Evolutionary conservation across 2,113 vertebrate species (phyloP), one percentile per base, ranked within the genome.

Genomic region (Neolamprologus devosi): DNA sequence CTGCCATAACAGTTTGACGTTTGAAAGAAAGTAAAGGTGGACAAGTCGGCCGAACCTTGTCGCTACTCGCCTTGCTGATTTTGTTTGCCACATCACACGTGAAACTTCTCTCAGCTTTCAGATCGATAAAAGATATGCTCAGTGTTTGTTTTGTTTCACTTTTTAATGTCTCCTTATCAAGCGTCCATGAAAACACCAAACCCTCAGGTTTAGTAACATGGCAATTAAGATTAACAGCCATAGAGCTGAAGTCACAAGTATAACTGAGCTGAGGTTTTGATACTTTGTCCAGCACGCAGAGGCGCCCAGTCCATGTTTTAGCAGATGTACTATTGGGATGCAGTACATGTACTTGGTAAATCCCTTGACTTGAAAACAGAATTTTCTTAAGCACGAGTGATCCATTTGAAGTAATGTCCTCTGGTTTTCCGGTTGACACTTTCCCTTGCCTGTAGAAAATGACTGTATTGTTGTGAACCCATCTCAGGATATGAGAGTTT

Each of bases 201-300:
- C 35, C 84, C 30, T 91, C 83, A 42, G 82, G 57, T n/a, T 87
- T 83, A 35, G 33, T 55, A 6, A 84, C 87, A 1, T 58, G 2
- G 75, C 95, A 96, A 1, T 60, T 88, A 3, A 96, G 83, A 16
- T 60, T 86, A 16, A 93, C 87, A 60, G 60, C 57, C 4, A 21
- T 57, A 2, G 78, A 70, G 55, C 82, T 86, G 23, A 51, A 21
- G 54, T 94, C 92, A 30, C 94, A 96, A 4, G 6, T 10, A 33
- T 92, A 94, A 55, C 4, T 45, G 14, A 95, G 81, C 13, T 60
- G 37, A 80, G 95, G 95, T 70, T 93, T 94, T 4, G 79, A 19
- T 19, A 93, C 89, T 47, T 87, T 95, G 14, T 92, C 89, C 78
- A 91, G 57, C 51, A 95, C 2, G 30, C 92, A 95, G 23, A 96